Base-by-base conservation (phyloP, 2,888 invertebrate species). In the Pseudococcus viburni region DNA sequence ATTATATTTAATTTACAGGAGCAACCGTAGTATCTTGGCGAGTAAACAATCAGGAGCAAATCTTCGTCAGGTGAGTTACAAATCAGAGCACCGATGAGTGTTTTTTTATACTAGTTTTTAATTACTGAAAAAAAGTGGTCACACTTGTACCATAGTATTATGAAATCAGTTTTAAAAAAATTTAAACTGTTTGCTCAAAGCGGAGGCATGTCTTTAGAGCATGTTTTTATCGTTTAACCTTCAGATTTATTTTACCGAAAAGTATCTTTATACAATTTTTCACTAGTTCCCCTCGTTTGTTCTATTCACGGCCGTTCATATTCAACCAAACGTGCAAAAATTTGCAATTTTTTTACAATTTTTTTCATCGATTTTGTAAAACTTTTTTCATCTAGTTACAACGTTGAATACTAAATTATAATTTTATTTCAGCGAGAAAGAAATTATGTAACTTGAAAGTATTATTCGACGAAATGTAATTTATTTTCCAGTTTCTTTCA, bases 11-110 rank as follows among this genome's bases (percentile, higher is more conserved):
- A 46, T 91, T 94, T 94, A 89, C 92, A 98, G 98, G 98, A 92
- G 98, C 98, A 90, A 98, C 98, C 89, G 96, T 98, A 90, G 97
- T 98, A 90, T 98, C 98, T 91, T 98, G 98, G 98, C 94, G 97
- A 91, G 97, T 97, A 90, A 96, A 97, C 93, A 98, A 98, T 93
- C 97, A 98, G 92, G 98, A 98, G 92, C 97, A 98, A 92, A 94
- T 98, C 92, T 98, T 89, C 33, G 89, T 89, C 39, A 89, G 89
- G 89, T 89, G 83, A 84, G 77, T 86, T 86, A 1, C 17, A 19
- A 73, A 39, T 33, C 15, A 19, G 19, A 26, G 17, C 17, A 39
- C 17, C 15, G 33, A 33, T 33, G 6, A 39, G 4, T 73, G 15
- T 73, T 73, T 33, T n/a, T 17, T 5, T 73, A 39, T 33, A 33